phyloP scores from a whole-genome alignment of 2,113 vertebrate species.

The Eulemur macaco region DNA sequence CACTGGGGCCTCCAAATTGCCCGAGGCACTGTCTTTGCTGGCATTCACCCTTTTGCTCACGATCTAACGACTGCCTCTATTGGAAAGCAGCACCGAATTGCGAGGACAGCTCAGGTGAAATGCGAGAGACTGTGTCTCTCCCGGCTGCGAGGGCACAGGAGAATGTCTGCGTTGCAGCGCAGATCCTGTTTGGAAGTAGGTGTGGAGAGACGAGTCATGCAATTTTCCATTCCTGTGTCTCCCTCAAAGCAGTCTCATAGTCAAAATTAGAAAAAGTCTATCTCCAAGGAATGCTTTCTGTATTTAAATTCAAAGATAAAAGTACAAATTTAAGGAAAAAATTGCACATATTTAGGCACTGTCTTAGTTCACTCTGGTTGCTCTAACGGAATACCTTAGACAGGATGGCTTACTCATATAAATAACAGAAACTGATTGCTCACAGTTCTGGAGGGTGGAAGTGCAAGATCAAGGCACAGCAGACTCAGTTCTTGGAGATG shows the following conservation, averaged over 20 bases:
- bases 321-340: background rate
- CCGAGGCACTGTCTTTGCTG: background rate
- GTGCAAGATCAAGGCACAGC: background rate
- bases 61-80: background rate
- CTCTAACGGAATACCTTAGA: background rate
- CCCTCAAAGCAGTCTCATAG: background rate
- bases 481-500: background rate
- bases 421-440: background rate
- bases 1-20: background rate
- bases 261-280: background rate
- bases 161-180: background rate
- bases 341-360: background rate
- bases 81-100: background rate
- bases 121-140: background rate
- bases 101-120: background rate
- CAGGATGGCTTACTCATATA: background rate
- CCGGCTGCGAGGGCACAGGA: accelerated
- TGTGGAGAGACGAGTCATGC: background rate
- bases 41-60: background rate
- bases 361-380: background rate
- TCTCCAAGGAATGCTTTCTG: background rate
- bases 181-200: background rate
- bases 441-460: background rate
- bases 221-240: background rate
- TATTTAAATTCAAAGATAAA: background rate